Percentiles rank a stretch among this genome's conserved stretches.
These are phyloP conservation scores for Podarcis muralis DNA, from an alignment of 2,113 vertebrate genomes.

Conservation along the genomic window DNA sequence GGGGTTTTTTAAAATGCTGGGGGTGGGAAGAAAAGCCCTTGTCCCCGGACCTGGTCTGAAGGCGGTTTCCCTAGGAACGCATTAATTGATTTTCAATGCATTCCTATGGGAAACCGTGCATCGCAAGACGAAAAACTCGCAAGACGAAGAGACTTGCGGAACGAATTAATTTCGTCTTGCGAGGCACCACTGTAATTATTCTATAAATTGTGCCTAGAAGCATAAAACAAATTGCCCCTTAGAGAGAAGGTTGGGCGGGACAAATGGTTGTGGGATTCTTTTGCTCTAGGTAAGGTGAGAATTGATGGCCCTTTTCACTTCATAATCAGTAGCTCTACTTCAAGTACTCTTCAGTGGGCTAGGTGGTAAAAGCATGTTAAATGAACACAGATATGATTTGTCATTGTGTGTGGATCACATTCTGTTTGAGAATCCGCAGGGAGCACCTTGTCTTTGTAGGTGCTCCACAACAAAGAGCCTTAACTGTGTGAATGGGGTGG, in stretches of 20 bases:
- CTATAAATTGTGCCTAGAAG: background rate
- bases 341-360: background rate
- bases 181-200: too few relatives aligned
- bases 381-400: too few relatives aligned
- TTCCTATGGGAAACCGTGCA: too few relatives aligned
- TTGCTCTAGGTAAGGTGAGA: background rate
- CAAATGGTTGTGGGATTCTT: background rate
- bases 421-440: background rate
- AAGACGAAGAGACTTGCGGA: too few relatives aligned
- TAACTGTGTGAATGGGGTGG: background rate
- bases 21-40: too few relatives aligned
- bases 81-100: too few relatives aligned
- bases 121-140: too few relatives aligned
- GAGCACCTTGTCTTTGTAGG: background rate
- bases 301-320: background rate
- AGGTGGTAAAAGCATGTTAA: background rate
- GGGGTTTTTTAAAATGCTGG: too few relatives aligned
- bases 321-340: background rate
- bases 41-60: too few relatives aligned
- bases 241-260: background rate
- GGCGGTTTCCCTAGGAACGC: too few relatives aligned
- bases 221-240: too few relatives aligned
- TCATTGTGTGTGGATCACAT: background rate
- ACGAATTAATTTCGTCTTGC: too few relatives aligned
- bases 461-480: background rate